Evolutionary conservation across 2,888 invertebrate species (phyloP).

Genomic region (Meandrusa payeni): DNA sequence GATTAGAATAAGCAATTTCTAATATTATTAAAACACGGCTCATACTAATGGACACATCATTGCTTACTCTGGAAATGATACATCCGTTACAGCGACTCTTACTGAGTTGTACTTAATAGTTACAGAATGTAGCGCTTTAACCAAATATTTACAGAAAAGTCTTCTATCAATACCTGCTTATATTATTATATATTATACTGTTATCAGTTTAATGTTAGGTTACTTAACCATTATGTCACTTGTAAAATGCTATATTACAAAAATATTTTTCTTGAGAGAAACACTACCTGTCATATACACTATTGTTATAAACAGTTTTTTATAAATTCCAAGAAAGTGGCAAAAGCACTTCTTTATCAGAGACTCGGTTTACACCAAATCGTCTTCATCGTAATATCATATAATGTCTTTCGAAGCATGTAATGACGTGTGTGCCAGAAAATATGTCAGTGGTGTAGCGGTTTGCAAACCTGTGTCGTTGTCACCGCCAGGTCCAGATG

Average conservation of each 20-base stretch:
- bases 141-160: slow-evolving; percentile 7
- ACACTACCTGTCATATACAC: background rate
- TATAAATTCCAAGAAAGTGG: slow-evolving; percentile 5
- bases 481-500: slow-evolving; percentile 32
- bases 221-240: slow-evolving; percentile 2
- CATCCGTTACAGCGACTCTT: no score
- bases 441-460: slow-evolving; percentile 41
- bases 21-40: no score
- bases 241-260: slow-evolving; percentile 22
- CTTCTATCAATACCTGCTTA: slow-evolving; percentile 4
- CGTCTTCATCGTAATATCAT: slow-evolving; percentile 66
- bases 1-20: no score
- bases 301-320: no score
- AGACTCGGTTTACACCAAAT: slow-evolving; percentile 62
- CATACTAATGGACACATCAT: no score
- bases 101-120: no score
- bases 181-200: background rate
- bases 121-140: no score
- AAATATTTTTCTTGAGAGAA: slow-evolving; percentile 9
- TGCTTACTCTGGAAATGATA: no score
- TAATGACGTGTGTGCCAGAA: slow-evolving; percentile 43
- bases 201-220: background rate
- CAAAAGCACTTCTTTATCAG: slow-evolving; percentile 18
- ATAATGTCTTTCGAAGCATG: slow-evolving; percentile 51
- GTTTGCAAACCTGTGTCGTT: slow-evolving; percentile 27